Evolutionary conservation across 2,113 vertebrate genomes (phyloP).

Genomic region (Odontophorus gujanensis): DNA sequence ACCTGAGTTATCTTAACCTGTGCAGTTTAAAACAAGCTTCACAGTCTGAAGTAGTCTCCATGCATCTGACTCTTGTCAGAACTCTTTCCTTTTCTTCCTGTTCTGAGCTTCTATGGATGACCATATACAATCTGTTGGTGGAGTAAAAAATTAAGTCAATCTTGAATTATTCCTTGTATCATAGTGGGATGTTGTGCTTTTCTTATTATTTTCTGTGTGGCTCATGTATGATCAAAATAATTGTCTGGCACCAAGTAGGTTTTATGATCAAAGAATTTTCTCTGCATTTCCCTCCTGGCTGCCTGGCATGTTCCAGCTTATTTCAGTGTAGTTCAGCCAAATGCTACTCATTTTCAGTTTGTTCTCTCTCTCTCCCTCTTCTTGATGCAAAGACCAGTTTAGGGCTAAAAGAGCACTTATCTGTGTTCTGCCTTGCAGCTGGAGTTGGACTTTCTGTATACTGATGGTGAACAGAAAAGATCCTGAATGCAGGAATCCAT

Average conservation of each 20-base stretch:
- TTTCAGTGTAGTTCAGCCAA: constrained; percentile 7
- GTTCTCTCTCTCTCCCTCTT: background rate
- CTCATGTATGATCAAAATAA: background rate
- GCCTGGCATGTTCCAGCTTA: background rate
- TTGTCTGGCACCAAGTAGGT: background rate
- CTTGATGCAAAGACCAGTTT: background rate
- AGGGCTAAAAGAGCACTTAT: background rate
- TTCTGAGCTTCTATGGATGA: background rate
- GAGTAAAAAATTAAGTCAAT: background rate
- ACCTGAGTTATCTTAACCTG: background rate
- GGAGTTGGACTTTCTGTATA: background rate
- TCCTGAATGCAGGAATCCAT: background rate
- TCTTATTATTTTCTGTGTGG: background rate
- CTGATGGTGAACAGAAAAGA: background rate
- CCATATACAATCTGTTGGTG: background rate
- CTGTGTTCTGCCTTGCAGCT: background rate
- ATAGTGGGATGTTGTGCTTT: background rate
- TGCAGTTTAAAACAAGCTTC: background rate
- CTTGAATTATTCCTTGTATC: background rate
- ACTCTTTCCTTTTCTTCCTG: background rate
- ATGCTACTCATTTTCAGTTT: background rate
- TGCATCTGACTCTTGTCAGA: background rate
- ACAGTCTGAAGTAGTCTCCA: background rate
- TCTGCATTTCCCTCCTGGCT: background rate
- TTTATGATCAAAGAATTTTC: background rate